These are phyloP conservation scores for Notospermus geniculatus DNA, from an alignment of 1,140 invertebrate genomes.

Conservation along the genomic window DNA sequence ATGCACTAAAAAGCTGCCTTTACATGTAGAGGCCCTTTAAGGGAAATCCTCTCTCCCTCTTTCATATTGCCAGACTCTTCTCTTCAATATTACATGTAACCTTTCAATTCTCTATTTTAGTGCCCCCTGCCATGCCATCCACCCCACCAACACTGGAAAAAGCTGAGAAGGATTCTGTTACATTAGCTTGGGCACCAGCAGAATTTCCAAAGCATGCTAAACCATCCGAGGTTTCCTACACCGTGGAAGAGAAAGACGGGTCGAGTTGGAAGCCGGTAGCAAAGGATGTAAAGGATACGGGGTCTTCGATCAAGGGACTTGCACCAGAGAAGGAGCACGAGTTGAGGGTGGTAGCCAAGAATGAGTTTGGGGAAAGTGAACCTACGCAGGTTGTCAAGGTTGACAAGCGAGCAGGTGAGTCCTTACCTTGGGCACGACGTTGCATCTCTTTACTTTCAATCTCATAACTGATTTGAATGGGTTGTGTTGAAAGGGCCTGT, in stretches of 20 bases:
- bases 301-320: slow-evolving; percentile 28
- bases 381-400: slow-evolving; percentile 56
- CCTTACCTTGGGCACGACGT: too few relatives aligned
- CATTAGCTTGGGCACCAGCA: slow-evolving; percentile 64
- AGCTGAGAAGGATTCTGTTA: not conserved
- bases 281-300: too few relatives aligned
- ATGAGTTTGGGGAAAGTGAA: slow-evolving; percentile 93
- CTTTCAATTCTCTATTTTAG: too few relatives aligned
- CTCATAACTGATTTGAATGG: too few relatives aligned
- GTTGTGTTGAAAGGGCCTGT: too few relatives aligned
- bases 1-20: too few relatives aligned
- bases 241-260: slow-evolving; percentile 14
- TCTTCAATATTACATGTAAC: too few relatives aligned
- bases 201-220: slow-evolving; percentile 4
- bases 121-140: not conserved
- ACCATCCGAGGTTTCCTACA: slow-evolving; percentile 18
- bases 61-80: too few relatives aligned
- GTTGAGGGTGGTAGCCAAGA: slow-evolving; percentile 94
- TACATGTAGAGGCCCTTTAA: too few relatives aligned
- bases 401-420: not conserved
- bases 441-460: too few relatives aligned
- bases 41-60: too few relatives aligned
- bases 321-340: slow-evolving; percentile 72
- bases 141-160: not conserved
- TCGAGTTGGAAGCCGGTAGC: too few relatives aligned